Evolutionary conservation across 2,797 vertebrate genomes (phyloP).

Genomic region (Micropoecilia bifurca): DNA sequence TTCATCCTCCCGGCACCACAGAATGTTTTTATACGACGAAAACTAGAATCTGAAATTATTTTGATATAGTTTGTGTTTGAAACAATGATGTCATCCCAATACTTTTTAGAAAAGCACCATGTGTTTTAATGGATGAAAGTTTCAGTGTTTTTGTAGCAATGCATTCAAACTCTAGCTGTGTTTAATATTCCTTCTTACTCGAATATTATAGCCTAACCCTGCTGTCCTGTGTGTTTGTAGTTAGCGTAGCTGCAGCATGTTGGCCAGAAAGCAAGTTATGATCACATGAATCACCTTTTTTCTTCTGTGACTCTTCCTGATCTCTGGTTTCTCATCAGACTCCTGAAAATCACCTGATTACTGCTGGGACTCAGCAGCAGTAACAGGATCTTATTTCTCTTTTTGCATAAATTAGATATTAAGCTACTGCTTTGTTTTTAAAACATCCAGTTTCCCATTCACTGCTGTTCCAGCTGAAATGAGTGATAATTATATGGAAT

Average conservation of each 20-base stretch:
- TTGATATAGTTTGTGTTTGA: slow-evolving; percentile 29
- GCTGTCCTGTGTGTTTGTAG: slow-evolving; percentile 56
- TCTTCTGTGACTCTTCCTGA: slow-evolving; percentile 36
- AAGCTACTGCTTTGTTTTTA: neutral
- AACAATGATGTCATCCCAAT: slow-evolving; percentile 5
- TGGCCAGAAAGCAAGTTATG: slow-evolving; percentile 37
- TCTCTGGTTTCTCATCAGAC: slow-evolving; percentile 31
- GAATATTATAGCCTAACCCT: slow-evolving; percentile 47
- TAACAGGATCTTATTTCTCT: neutral
- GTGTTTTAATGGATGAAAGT: slow-evolving; percentile 31
- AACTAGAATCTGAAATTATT: slow-evolving; percentile 1
- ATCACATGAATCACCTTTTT: slow-evolving; percentile 43
- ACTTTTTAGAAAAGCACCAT: neutral
- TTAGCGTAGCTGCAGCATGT: slow-evolving; percentile 73
- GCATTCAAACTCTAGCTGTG: slow-evolving; percentile 37
- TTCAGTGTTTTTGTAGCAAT: slow-evolving; percentile 46
- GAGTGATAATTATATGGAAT: neutral
- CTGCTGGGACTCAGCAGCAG: slow-evolving; percentile 1
- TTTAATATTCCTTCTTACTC: slow-evolving; percentile 47
- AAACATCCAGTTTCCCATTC: neutral
- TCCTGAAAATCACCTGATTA: slow-evolving; percentile 10
- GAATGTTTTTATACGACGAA: slow-evolving; percentile 50
- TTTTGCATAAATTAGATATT: neutral
- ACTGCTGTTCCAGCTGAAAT: neutral
- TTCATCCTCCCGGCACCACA: slow-evolving; percentile 34